Base-by-base conservation (phyloP, 1,140 invertebrate genomes). In the Drosophila bifasciata region DNA sequence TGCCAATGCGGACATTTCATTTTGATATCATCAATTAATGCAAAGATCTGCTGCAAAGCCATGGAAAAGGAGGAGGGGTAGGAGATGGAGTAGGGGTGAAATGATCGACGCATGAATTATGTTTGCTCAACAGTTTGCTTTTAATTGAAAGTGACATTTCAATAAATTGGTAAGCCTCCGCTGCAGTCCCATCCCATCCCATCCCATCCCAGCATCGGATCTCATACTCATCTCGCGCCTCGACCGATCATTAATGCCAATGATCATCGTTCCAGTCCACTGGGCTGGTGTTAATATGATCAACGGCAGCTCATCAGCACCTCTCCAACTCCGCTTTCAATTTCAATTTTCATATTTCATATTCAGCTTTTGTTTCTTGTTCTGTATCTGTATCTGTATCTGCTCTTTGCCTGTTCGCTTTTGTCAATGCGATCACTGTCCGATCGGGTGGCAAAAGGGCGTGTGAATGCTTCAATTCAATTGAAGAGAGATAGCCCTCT, bases 131-230 rank as follows among this genome's bases (percentile, higher is more conserved):
- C 83, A 83, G 83, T 88, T 88, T 88, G 69, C 66, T 78, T 88
- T 88, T 88, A 88, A 88, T 88, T 88, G 70, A 88, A 88, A 76
- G 83, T 88, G 83, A 88, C 83, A 88, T 88, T 88, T 88, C 83
- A 88, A 88, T 88, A 88, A 85, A 88, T 88, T 88, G 79, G 74
- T 79, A 76, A 76, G 68, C 76, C 45, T 53, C 48, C 58, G 21
- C 23, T 62, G 68, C 51, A 51, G 39, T 52, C 23, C 23, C 23
- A 25, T 25, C 23, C 23, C 23, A 28, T 9, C 8, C 8, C 28
- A 28, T 28, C 8, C 8, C 8, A 28, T 28, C 25, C 19, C 19
- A 19, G 59, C 16, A 28, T 59, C 63, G 55, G 60, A 63, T 68
- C 75, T 68, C 48, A 59, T 64, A 13, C 32, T 36, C 32, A 36